These are phyloP conservation scores for Siphonodentalium dalli DNA, from an alignment of 2,888 invertebrate genomes.

Conservation along the genomic window DNA sequence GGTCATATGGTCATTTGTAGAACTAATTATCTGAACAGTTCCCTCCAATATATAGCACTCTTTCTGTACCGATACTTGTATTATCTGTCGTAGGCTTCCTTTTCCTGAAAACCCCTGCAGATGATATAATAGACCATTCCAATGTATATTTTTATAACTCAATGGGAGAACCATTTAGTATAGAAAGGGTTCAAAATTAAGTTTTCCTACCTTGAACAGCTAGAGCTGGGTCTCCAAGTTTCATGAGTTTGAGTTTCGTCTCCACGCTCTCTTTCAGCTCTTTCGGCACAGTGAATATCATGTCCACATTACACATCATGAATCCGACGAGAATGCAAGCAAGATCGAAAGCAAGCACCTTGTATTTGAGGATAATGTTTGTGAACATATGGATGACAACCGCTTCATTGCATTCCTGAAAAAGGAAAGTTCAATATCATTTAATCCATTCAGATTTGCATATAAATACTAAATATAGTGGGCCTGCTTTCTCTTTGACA, in stretches of 20 bases:
- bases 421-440: constrained; percentile 5
- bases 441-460: neutral
- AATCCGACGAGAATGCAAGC: constrained; percentile 51
- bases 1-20: too few relatives aligned
- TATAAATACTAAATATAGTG: neutral
- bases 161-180: too few relatives aligned
- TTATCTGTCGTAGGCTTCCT: too few relatives aligned
- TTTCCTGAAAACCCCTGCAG: neutral
- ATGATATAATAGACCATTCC: too few relatives aligned
- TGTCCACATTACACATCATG: constrained; percentile 50
- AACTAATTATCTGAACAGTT: too few relatives aligned
- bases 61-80: neutral
- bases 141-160: too few relatives aligned
- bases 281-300: constrained; percentile 50
- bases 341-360: constrained; percentile 51
- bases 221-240: constrained; percentile 30
- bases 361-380: constrained; percentile 49
- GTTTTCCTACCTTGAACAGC: constrained; percentile 29
- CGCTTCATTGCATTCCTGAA: constrained; percentile 50
- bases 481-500: too few relatives aligned
- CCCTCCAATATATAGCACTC: too few relatives aligned
- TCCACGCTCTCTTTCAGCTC: constrained; percentile 47
- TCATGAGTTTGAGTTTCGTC: constrained; percentile 27
- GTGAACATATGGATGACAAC: constrained; percentile 48
- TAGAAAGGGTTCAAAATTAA: too few relatives aligned